phyloP scores from a whole-genome alignment of 2,797 vertebrate genomes.

The Callimico goeldii region DNA sequence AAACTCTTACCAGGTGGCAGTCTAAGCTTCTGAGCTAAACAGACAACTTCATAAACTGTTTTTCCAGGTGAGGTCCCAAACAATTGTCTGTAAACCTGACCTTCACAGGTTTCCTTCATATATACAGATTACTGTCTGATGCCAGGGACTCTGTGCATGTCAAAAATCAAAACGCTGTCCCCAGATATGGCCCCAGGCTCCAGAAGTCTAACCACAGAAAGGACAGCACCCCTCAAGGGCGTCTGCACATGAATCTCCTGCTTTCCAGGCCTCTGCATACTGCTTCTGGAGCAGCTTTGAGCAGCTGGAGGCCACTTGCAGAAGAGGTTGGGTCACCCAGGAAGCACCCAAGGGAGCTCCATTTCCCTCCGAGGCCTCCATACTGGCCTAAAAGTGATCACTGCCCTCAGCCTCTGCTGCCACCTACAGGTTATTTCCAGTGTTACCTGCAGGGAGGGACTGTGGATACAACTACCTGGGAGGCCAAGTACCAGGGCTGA shows the following conservation, averaged over 20 bases:
- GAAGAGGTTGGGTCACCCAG: background rate
- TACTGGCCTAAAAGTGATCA: background rate
- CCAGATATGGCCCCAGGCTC: background rate
- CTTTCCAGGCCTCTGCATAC: background rate
- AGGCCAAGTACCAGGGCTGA: background rate
- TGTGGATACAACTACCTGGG: background rate
- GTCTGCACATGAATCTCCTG: background rate
- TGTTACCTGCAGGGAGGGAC: background rate
- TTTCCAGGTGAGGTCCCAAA: background rate
- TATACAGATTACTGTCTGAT: background rate
- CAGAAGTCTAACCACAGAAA: background rate
- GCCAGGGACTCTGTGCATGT: background rate
- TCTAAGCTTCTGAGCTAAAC: background rate
- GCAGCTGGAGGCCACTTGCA: background rate
- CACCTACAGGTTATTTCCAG: background rate
- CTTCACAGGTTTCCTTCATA: background rate
- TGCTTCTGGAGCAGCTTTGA: background rate
- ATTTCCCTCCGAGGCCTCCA: background rate
- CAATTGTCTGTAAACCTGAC: background rate
- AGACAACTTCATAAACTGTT: background rate
- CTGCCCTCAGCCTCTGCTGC: background rate
- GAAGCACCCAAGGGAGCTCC: background rate
- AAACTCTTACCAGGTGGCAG: background rate
- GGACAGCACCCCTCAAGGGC: too few relatives aligned
- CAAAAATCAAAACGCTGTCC: background rate